Conservation (phyloP, 2,113 vertebrate genomes). For the Nematolebias whitei region DNA sequence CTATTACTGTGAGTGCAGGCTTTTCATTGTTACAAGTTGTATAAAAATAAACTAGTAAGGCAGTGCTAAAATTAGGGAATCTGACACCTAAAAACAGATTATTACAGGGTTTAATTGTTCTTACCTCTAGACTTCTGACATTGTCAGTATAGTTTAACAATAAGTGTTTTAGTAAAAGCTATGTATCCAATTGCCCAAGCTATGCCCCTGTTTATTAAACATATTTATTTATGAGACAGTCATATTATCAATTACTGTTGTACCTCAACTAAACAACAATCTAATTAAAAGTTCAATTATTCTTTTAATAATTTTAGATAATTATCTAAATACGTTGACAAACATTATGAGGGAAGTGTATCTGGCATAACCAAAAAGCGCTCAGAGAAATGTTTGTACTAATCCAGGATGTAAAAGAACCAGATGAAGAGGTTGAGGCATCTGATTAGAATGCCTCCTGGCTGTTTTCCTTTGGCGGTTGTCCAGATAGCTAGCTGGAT, state of each 20-base stretch:
- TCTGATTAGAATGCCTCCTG: neutral
- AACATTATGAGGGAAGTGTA: neutral
- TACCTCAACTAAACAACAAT: no score
- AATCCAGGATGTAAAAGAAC: neutral
- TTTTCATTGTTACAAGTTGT: slow-evolving; percentile 20
- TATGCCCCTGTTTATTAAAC: no score
- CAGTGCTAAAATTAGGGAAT: slow-evolving; percentile 33
- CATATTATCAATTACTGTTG: no score
- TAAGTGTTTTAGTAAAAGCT: no score
- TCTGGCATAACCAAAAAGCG: neutral
- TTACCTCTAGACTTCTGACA: slow-evolving; percentile 18
- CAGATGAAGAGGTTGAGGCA: neutral
- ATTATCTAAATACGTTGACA: no score
- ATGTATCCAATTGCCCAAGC: no score
- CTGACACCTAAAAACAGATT: slow-evolving; percentile 52
- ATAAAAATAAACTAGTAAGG: slow-evolving; percentile 28
- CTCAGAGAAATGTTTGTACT: neutral
- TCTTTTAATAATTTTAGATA: no score
- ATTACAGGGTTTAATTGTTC: slow-evolving; percentile 44
- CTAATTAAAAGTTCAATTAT: no score
- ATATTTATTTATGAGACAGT: no score
- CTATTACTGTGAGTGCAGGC: slow-evolving; percentile 8
- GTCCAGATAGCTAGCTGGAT: neutral
- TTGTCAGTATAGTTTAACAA: no score
- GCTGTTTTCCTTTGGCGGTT: neutral